Evolutionary conservation across 2,888 invertebrate genomes (phyloP).

Genomic region (Itoplectis maculator): DNA sequence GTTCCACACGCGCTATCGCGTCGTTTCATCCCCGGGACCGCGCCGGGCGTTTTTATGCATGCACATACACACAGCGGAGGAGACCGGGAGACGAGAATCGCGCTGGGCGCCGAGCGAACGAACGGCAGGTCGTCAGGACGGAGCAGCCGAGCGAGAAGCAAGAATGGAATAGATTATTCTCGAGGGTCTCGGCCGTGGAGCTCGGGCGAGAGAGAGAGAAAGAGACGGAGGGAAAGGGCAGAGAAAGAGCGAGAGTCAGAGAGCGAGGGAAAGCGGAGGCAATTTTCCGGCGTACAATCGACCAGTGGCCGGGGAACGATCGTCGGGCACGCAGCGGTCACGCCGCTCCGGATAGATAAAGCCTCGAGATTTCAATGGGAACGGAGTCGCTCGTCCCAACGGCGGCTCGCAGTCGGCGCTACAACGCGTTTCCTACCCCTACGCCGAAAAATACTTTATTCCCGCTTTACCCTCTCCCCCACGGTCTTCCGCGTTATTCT

Average conservation of each 20-base stretch:
- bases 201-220: neutral
- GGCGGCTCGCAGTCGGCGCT: neutral
- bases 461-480: slow-evolving; percentile 19
- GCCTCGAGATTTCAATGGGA: slow-evolving; percentile 67
- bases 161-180: slow-evolving; percentile 72
- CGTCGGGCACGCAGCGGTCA: slow-evolving; percentile 62
- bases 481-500: slow-evolving; percentile 46
- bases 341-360: slow-evolving; percentile 62
- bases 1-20: slow-evolving; percentile 30
- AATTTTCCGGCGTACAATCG: slow-evolving; percentile 58
- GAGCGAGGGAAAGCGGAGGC: slow-evolving; percentile 41
- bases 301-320: slow-evolving; percentile 50
- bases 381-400: slow-evolving; percentile 37
- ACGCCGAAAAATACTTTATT: slow-evolving; percentile 34
- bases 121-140: slow-evolving; percentile 7
- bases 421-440: slow-evolving; percentile 24
- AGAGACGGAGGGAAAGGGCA: neutral
- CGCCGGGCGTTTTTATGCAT: slow-evolving; percentile 33
- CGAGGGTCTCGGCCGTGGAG: slow-evolving; percentile 52
- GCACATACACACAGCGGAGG: neutral
- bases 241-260: slow-evolving; percentile 11
- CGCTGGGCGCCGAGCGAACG: slow-evolving; percentile 30
- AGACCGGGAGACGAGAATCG: slow-evolving; percentile 20
- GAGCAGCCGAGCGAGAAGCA: slow-evolving; percentile 27
- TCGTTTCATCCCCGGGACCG: slow-evolving; percentile 19